Evolutionary conservation across 2,888 invertebrate species (phyloP), one percentile per base, ranked within the genome.

Genomic region (Caenorhabditis sp.): DNA sequence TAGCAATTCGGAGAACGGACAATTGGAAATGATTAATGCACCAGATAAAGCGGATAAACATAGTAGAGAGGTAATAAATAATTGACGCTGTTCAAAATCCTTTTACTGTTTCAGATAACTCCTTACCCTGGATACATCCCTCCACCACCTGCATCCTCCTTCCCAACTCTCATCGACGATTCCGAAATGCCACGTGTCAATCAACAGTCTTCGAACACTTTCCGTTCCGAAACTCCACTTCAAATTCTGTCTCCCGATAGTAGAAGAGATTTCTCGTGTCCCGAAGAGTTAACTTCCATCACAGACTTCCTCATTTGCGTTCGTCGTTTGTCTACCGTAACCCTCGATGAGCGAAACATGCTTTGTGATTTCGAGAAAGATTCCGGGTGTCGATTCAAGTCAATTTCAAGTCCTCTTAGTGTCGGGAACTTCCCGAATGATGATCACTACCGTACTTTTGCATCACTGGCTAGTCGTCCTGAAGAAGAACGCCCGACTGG

Each of bases 111-210:
- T 12, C 24, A 80, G 64, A 66, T 87, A 35, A 85, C 84, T 26
- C 86, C 88, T 10, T 88, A 88, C 69, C 88, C 88, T 8, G 88
- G 88, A 16, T 88, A 88, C 66, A 84, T 88, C 44, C 85, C 88
- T n/a, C 88, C 88, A 16, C 86, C 86, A 4, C 82, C 85, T 1
- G 85, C 79, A 14, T 14, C 51, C 0, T 64, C 79, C 5, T 83
- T 70, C 69, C 83, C 83, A 12, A 83, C 83, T 2, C 56, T 83
- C 6, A 83, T 83, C 31, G 79, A 83, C 44, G 64, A 68, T 49
- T 22, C 44, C 6, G 77, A 82, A 1, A 16, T 66, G 14, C 72
- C 79, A 1, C 49, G 72, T 41, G 66, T 72, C 0, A 47, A 70
- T 28, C 81, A 82, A 41, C 79, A 77, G 26, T 83, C 83, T 0